A percentile compares a stretch with the other conserved stretches of the same genome.
phyloP scores from a whole-genome alignment of 2,113 vertebrate species.

The Mastomys natalensis region DNA sequence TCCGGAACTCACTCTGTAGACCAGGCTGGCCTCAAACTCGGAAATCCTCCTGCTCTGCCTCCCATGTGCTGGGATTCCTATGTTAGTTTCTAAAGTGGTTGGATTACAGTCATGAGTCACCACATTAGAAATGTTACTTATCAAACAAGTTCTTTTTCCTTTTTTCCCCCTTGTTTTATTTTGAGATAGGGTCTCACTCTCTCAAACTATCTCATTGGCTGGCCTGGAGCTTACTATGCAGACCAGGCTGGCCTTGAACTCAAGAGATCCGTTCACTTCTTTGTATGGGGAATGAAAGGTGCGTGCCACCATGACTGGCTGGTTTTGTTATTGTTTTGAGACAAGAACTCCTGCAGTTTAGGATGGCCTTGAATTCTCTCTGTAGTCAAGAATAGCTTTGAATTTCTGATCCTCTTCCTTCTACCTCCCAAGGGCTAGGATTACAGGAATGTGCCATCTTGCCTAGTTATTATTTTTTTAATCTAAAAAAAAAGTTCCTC shows the following conservation, averaged over 20 bases:
- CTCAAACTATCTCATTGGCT: not conserved
- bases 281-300: not conserved
- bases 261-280: not conserved
- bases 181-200: not conserved
- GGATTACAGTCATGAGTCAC: not conserved
- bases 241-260: not conserved
- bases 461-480: not conserved
- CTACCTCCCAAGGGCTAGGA: not conserved
- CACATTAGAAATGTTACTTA: not conserved
- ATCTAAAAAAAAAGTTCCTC: too few species aligned
- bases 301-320: not conserved
- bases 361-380: not conserved
- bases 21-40: too few species aligned
- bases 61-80: too few species aligned
- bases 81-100: not conserved
- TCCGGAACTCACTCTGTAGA: too few species aligned
- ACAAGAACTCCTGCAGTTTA: not conserved
- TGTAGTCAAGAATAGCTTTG: not conserved
- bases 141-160: constrained; percentile 9
- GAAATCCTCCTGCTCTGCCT: too few species aligned
- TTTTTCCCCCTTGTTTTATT: not conserved
- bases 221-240: not conserved
- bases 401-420: not conserved
- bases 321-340: not conserved
- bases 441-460: not conserved